These are phyloP conservation scores for Brachionus manjavacas DNA, from an alignment of 1,140 invertebrate species.

Conservation along the genomic window DNA sequence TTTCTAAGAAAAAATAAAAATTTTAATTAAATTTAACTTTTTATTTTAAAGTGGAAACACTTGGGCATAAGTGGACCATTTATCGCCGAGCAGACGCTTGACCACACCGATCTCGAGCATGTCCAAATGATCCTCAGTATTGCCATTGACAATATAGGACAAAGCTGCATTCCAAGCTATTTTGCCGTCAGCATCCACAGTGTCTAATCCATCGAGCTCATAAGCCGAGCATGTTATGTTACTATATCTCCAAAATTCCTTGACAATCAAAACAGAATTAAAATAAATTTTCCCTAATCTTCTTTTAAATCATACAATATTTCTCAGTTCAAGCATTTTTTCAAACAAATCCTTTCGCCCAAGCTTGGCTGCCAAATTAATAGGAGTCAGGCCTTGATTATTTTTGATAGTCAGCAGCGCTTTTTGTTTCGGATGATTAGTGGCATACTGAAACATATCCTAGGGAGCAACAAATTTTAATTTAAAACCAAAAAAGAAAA, in stretches of 20 bases:
- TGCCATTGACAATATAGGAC: conserved; percentile 91
- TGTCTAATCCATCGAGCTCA: conserved; percentile 89
- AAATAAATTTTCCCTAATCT: not conserved
- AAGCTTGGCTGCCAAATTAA: conserved; percentile 89
- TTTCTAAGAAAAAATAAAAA: conserved; percentile 60
- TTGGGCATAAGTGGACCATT: conserved; percentile 97
- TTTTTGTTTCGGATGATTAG: conserved; percentile 83
- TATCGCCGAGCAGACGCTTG: conserved; percentile 89
- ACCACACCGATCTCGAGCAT: conserved; percentile 98
- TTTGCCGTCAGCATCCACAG: conserved; percentile 81
- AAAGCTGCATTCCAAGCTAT: conserved; percentile 85
- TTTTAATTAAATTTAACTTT: not conserved
- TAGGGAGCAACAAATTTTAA: conserved; percentile 55
- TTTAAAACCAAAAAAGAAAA: not conserved
- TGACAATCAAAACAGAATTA: not conserved
- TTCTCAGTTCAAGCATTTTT: conserved; percentile 93
- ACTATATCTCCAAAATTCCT: conserved; percentile 95
- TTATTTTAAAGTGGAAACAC: conserved; percentile 60
- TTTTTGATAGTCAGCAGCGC: conserved; percentile 74
- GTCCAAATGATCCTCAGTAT: conserved; percentile 90
- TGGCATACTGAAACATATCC: conserved; percentile 96
- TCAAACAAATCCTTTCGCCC: conserved; percentile 89
- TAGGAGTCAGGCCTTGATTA: conserved; percentile 80
- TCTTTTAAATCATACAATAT: conserved; percentile 59
- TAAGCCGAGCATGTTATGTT: conserved; percentile 98